These are phyloP conservation scores for Aethes cnicana DNA, from an alignment of 2,888 invertebrate genomes.

Conservation along the genomic window DNA sequence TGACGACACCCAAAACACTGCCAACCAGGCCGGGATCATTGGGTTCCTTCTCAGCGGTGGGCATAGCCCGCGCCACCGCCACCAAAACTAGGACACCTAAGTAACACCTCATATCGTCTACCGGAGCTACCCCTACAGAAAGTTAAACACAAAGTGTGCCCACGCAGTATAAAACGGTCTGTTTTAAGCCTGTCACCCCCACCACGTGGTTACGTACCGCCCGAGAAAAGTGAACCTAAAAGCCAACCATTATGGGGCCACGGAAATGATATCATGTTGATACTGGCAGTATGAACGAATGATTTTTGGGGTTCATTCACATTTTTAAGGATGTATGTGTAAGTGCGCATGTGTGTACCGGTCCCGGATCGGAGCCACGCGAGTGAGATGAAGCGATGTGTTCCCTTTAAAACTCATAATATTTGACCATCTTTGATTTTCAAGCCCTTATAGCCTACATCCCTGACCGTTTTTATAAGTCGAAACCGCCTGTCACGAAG, in stretches of 20 bases:
- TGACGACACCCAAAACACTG: slow-evolving; percentile 84
- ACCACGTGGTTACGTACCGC: slow-evolving; percentile 49
- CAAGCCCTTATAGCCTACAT: neutral
- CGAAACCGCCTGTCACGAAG: too few relatives aligned
- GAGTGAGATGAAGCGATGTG: slow-evolving; percentile 37
- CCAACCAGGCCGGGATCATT: slow-evolving; percentile 65
- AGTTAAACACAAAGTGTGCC: slow-evolving; percentile 74
- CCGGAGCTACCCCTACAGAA: slow-evolving; percentile 67
- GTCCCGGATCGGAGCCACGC: slow-evolving; percentile 47
- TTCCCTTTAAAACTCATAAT: slow-evolving; percentile 11
- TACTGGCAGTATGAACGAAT: slow-evolving; percentile 61
- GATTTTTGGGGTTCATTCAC: slow-evolving; percentile 60
- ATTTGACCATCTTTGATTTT: neutral
- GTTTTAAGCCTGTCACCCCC: slow-evolving; percentile 79
- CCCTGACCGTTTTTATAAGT: too few relatives aligned
- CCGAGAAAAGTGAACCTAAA: slow-evolving; percentile 75
- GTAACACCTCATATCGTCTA: slow-evolving; percentile 71
- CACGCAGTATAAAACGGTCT: slow-evolving; percentile 62
- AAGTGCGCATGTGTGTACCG: slow-evolving; percentile 37
- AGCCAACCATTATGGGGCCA: slow-evolving; percentile 67
- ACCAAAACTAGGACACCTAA: slow-evolving; percentile 77
- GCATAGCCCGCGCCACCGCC: slow-evolving; percentile 74
- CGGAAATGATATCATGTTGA: slow-evolving; percentile 69
- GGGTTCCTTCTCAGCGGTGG: slow-evolving; percentile 79
- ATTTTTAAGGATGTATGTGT: slow-evolving; percentile 39